Evolutionary conservation across 2,113 vertebrate genomes (phyloP), one percentile per base, ranked within the genome.

Genomic region (Neolamprologus cancellatus): DNA sequence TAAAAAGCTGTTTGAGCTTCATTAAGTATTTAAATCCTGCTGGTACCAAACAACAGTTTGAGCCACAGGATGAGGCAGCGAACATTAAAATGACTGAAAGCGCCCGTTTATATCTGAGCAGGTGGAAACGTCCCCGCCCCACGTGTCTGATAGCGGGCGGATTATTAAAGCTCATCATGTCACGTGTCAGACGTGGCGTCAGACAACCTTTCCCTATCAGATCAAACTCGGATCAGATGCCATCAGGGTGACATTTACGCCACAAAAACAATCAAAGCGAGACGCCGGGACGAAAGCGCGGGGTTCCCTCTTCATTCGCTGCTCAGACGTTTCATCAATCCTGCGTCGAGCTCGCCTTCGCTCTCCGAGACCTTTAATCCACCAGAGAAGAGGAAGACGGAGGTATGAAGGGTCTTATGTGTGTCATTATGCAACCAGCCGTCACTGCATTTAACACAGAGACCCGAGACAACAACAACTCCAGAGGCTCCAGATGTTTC

Each of bases 1-100:
- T n/a, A 18, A 59, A 32, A 34, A 36, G 34, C 18, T 69, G 61
- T 69, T 39, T 39, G 61, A 0, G 7, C 1, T 41, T 69, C 0
- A 69, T 23, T 41, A 69, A 25, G 36, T 69, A 41, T 41, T 41
- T 23, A 15, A 41, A 23, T 41, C 48, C n/a, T n/a, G 12, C 1
- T 41, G 12, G 6, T 39, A 0, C 0, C 11, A 66, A 20, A 13
- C 32, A 66, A 36, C 3, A n/a, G n/a, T n/a, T n/a, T n/a, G n/a
- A n/a, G n/a, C n/a, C 61, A 14, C 34, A 39, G 64, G n/a, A 23
- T 23, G 1, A 41, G n/a, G 0, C 34, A 1, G 34, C 4, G 2
- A 69, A 41, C 12, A 9, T 15, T 69, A 69, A 69, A 23, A 41
- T 4, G n/a, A 0, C 64, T 23, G 34, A 69, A 69, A 1, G 34